phyloP scores from a whole-genome alignment of 2,113 vertebrate species.

The Setophaga petechia region DNA sequence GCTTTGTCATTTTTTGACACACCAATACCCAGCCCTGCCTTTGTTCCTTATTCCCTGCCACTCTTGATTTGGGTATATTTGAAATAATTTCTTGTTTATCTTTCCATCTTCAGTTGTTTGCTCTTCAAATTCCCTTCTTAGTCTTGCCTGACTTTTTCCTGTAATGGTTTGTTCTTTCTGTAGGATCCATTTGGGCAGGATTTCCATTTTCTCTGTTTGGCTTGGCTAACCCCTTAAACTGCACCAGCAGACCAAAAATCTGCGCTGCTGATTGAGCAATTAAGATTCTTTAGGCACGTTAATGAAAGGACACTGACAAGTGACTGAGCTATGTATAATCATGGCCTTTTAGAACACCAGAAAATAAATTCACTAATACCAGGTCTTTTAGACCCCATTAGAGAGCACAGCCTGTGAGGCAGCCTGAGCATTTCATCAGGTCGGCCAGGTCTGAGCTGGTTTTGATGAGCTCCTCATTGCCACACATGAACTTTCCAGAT shows the following conservation, averaged over 20 bases:
- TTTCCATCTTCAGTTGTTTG: neutral
- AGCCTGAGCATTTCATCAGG: constrained; percentile 26
- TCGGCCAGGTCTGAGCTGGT: neutral
- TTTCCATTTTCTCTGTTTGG: constrained; percentile 38
- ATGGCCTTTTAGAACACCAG: constrained; percentile 27
- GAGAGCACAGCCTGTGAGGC: constrained; percentile 14
- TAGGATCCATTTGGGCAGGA: constrained; percentile 5
- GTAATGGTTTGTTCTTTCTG: neutral
- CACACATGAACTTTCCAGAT: constrained; percentile 52
- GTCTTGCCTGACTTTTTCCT: constrained; percentile 1
- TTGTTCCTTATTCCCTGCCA: neutral
- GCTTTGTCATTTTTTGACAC: neutral
- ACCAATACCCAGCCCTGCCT: neutral
- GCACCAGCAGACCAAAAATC: constrained; percentile 14
- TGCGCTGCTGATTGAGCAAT: constrained; percentile 50
- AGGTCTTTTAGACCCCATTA: constrained; percentile 51
- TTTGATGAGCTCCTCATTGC: constrained; percentile 45
- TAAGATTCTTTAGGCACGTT: constrained; percentile 39
- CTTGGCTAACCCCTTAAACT: constrained; percentile 53
- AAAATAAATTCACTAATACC: constrained; percentile 49
- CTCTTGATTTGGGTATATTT: neutral
- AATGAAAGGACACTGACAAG: constrained; percentile 56
- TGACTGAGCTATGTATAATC: constrained; percentile 54
- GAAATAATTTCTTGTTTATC: constrained; percentile 12
- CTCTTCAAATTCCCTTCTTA: constrained; percentile 3